Conservation (phyloP, 1,140 invertebrate species). For the Metopolophium dirhodum region DNA sequence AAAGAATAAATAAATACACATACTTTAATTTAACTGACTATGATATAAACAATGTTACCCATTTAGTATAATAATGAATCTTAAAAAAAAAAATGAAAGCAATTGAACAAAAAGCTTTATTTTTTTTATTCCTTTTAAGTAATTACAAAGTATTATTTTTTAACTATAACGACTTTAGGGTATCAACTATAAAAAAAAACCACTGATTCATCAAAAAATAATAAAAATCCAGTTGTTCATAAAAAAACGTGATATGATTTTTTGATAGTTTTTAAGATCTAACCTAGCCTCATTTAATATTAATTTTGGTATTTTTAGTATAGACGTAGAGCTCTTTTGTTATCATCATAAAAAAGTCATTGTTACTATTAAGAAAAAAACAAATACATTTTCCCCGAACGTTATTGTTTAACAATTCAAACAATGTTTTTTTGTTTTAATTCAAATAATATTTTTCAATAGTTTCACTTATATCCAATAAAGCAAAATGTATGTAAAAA, state of each 20-base stretch:
- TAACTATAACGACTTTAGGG: background rate
- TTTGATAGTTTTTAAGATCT: background rate
- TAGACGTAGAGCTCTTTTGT: background rate
- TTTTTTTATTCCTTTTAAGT: background rate
- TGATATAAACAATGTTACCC: background rate
- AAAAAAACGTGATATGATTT: background rate
- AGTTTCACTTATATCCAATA: background rate
- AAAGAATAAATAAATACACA: background rate
- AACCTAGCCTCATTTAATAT: background rate
- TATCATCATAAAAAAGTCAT: background rate
- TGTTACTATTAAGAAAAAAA: background rate
- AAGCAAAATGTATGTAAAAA: background rate
- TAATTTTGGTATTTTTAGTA: background rate
- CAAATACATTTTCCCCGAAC: too few relatives aligned
- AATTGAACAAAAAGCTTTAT: background rate
- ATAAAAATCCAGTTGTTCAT: background rate
- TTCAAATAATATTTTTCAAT: background rate
- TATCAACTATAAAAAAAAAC: background rate
- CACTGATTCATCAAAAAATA: background rate
- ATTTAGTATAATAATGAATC: too few relatives aligned
- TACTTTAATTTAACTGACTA: background rate
- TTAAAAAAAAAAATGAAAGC: background rate
- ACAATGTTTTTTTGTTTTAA: background rate
- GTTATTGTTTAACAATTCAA: background rate
- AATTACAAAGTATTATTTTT: background rate